Evolutionary conservation across 2,888 invertebrate species (phyloP).

Genomic region (Luperina testacea): DNA sequence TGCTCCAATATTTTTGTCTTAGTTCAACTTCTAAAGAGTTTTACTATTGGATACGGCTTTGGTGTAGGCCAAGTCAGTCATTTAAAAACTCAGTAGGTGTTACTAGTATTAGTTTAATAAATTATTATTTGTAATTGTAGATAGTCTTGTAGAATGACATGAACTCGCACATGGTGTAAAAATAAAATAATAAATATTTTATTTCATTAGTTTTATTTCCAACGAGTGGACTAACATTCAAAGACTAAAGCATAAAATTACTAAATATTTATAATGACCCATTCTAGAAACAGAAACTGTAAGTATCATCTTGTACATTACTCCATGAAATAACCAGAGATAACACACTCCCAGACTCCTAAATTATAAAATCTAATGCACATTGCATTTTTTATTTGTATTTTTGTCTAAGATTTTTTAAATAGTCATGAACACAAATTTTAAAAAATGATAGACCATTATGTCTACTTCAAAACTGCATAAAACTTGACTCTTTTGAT

Average conservation of each 20-base stretch:
- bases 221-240: conserved; percentile 73
- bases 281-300: conserved; percentile 74
- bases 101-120: conserved; percentile 25
- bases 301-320: conserved; percentile 52
- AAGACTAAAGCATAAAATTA: conserved; percentile 70
- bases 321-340: conserved; percentile 19
- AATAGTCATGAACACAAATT: not conserved
- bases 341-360: not conserved
- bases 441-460: not conserved
- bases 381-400: too few relatives aligned
- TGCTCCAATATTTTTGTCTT: conserved; percentile 94
- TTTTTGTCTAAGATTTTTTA: not conserved
- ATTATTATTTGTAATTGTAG: conserved; percentile 56
- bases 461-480: not conserved
- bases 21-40: conserved; percentile 88
- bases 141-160: conserved; percentile 57
- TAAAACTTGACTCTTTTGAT: not conserved
- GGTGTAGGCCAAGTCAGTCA: conserved; percentile 74
- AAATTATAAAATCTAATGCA: not conserved
- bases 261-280: conserved; percentile 71
- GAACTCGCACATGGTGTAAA: conserved; percentile 34
- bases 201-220: conserved; percentile 77
- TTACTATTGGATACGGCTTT: conserved; percentile 79
- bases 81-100: conserved; percentile 47
- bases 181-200: conserved; percentile 66